Evolutionary conservation across 2,888 invertebrate genomes (phyloP).

Genomic region (Lacanobia oleracea): DNA sequence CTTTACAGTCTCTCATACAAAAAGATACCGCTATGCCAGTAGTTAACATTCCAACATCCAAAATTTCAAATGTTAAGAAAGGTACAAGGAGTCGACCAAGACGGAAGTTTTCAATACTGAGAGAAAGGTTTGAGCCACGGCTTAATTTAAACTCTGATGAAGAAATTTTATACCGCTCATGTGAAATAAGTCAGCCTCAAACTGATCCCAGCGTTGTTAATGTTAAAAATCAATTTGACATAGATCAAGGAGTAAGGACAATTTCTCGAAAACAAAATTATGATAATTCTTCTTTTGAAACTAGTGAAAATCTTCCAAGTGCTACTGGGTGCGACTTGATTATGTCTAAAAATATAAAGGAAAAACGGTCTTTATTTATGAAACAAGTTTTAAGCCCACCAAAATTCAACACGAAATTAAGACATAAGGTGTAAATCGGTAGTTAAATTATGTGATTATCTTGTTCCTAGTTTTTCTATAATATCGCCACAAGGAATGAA

Average conservation of each 20-base stretch:
- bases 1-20: constrained; percentile 86
- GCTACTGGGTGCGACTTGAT: constrained; percentile 62
- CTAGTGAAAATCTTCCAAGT: constrained; percentile 58
- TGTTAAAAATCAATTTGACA: constrained; percentile 74
- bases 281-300: constrained; percentile 61
- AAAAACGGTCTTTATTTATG: constrained; percentile 89
- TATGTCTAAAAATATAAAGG: constrained; percentile 83
- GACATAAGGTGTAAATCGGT: constrained; percentile 78
- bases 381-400: constrained; percentile 91
- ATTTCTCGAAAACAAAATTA: constrained; percentile 67
- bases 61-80: constrained; percentile 84
- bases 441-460: constrained; percentile 47
- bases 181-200: constrained; percentile 77
- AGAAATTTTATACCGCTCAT: constrained; percentile 84
- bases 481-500: constrained; percentile 64
- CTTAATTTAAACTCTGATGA: constrained; percentile 84
- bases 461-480: constrained; percentile 64
- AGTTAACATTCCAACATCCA: constrained; percentile 72
- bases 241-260: constrained; percentile 58
- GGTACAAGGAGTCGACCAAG: constrained; percentile 84
- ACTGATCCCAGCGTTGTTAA: constrained; percentile 75
- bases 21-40: constrained; percentile 78
- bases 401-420: constrained; percentile 88
- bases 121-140: constrained; percentile 91
- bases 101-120: constrained; percentile 90